phyloP scores from a whole-genome alignment of 64 coral and sea anemone genomes.

The Acropora tenuis region DNA sequence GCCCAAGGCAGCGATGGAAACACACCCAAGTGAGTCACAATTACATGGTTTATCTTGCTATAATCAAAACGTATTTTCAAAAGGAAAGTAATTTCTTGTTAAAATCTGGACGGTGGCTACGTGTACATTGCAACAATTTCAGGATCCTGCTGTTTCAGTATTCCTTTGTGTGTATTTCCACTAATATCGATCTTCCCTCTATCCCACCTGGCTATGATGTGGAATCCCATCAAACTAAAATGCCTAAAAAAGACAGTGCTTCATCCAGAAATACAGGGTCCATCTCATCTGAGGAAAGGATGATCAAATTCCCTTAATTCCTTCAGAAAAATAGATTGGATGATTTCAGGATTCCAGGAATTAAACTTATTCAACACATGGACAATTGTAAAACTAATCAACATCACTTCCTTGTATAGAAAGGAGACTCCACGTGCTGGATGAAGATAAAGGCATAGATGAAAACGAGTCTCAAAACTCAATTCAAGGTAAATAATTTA shows the following conservation, averaged over 20 bases:
- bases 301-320: not conserved
- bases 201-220: not conserved
- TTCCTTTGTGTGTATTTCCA: not conserved
- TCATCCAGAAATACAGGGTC: not conserved
- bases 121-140: not conserved
- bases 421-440: too few species aligned
- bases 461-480: not conserved
- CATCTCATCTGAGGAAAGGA: not conserved
- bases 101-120: too few species aligned
- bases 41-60: too few species aligned
- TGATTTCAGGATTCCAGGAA: not conserved
- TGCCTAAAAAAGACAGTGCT: too few species aligned
- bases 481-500: not conserved
- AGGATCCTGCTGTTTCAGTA: conserved; percentile 2
- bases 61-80: too few species aligned
- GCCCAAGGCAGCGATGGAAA: not conserved
- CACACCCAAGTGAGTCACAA: not conserved
- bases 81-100: too few species aligned
- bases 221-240: conserved; percentile 1
- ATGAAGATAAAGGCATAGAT: too few species aligned
- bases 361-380: not conserved
- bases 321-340: not conserved
- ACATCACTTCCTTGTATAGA: not conserved
- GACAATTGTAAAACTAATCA: not conserved
- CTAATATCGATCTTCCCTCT: not conserved